Conservation (phyloP, 2,113 vertebrate species). For the Lates calcarifer region DNA sequence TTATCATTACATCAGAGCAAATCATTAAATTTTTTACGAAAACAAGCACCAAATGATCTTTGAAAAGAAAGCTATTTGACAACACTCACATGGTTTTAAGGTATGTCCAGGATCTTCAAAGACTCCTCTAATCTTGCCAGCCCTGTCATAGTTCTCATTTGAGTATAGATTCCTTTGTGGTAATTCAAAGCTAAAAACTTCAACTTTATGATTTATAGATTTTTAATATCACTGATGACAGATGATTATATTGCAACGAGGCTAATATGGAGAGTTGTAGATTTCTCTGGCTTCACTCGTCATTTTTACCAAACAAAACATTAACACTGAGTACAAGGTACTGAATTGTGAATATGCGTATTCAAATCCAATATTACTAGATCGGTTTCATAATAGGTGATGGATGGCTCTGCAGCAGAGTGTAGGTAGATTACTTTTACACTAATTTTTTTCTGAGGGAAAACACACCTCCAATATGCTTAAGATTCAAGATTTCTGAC, state of each 20-base stretch:
- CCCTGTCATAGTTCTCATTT: background rate
- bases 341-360: background rate
- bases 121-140: background rate
- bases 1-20: background rate
- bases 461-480: background rate
- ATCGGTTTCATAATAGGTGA: conserved; percentile 16
- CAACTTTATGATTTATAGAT: background rate
- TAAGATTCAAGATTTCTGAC: conserved; percentile 5
- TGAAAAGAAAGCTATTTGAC: background rate
- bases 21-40: too few species aligned
- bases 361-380: conserved; percentile 9
- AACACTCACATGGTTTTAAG: background rate
- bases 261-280: background rate
- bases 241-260: background rate
- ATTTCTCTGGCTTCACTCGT: background rate
- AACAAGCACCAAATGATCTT: background rate
- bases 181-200: background rate
- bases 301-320: conserved; percentile 14
- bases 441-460: background rate
- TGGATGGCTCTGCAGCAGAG: conserved; percentile 6
- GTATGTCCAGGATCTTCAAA: background rate
- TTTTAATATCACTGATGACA: background rate
- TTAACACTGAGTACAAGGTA: conserved; percentile 1
- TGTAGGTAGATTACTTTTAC: background rate
- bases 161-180: background rate